phyloP scores from a whole-genome alignment of 2,888 invertebrate species.

The Heliconius charithonia region DNA sequence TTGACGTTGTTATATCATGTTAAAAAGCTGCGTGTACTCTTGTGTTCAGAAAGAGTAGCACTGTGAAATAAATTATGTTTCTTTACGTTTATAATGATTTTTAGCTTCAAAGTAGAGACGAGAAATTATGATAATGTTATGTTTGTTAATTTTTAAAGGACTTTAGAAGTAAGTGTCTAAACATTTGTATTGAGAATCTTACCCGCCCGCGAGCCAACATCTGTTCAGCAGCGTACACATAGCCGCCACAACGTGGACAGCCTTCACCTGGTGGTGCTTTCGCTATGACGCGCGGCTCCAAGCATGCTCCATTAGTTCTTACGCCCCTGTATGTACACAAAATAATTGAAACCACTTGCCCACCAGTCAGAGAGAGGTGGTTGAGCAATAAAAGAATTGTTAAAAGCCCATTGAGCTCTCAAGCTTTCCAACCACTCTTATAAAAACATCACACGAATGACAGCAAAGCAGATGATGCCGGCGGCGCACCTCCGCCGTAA shows the following conservation, averaged over 20 bases:
- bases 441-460: constrained; percentile 69
- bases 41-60: constrained; percentile 25
- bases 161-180: not conserved
- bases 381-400: constrained; percentile 64
- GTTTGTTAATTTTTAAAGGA: constrained; percentile 20
- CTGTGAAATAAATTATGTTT: constrained; percentile 12
- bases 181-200: constrained; percentile 67
- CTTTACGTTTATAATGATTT: constrained; percentile 10
- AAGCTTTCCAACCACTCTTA: constrained; percentile 69
- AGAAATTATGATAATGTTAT: constrained; percentile 19
- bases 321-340: constrained; percentile 52
- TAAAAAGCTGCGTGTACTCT: constrained; percentile 32
- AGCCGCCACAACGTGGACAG: constrained; percentile 94
- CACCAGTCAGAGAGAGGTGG: constrained; percentile 42
- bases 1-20: constrained; percentile 42
- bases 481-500: constrained; percentile 84
- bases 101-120: constrained; percentile 25
- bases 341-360: constrained; percentile 54
- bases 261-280: constrained; percentile 93
- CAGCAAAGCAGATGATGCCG: constrained; percentile 78
- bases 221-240: constrained; percentile 95
- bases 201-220: constrained; percentile 96
- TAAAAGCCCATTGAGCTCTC: constrained; percentile 75
- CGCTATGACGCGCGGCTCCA: constrained; percentile 89
- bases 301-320: constrained; percentile 85